Evolutionary conservation across 2,113 vertebrate species (phyloP), one percentile per base, ranked within the genome.

Genomic region (Tonatia bakeri): DNA sequence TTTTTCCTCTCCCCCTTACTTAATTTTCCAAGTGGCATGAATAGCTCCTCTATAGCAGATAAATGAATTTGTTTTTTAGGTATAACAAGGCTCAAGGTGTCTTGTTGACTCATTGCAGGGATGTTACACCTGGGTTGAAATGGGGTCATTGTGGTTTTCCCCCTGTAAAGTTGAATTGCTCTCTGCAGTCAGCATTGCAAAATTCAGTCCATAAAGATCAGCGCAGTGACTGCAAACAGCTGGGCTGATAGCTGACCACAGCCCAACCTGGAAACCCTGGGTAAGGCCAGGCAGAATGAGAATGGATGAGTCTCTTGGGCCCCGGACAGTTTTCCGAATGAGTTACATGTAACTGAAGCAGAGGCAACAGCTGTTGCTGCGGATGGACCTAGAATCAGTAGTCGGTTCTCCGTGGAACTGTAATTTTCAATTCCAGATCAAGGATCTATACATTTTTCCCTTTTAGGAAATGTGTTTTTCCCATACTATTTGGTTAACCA

Each of bases 11-110:
- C 50, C 17, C 26, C 76, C 52, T 54, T 75, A 15, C 36, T 54
- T 95, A 97, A 93, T 97, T 97, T 98, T 98, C 94, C 97, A 94
- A 91, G 69, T 96, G 97, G 96, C 94, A 76, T 64, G 95, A 97
- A 28, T 96, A 97, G 36, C 88, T 97, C 93, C 96, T 98, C 93
- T 77, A 20, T 91, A 92, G 65, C 94, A 95, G 88, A 90, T 97
- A 97, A 98, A 96, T 96, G 94, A 75, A 89, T 97, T 90, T 95
- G 13, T 95, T 96, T 96, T 96, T 92, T n/a, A 89, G 93, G 47
- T 82, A 36, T 96, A 90, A 90, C 64, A 64, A 64, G 97, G 82
- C 91, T 93, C 91, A 77, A 79, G 93, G 87, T 94, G 59, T 96
- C 80, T 93, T 77, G 50, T 91, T 87, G 81, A 84, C 69, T 93